Base-by-base conservation (phyloP, 2,113 vertebrate genomes). In the Eurypyga helias region DNA sequence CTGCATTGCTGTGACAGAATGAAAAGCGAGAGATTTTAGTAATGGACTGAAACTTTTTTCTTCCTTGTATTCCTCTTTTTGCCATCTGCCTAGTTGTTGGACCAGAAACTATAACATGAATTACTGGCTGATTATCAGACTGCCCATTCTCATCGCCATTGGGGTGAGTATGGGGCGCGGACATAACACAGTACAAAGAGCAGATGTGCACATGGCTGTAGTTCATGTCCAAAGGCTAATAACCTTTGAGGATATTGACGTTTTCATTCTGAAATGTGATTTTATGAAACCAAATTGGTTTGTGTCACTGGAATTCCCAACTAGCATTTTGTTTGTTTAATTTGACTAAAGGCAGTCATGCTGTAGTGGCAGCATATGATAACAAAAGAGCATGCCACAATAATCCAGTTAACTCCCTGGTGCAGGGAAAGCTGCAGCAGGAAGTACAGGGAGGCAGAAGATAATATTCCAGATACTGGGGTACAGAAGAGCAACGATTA, bases 71-170 rank as follows among this genome's bases (percentile, higher is more conserved):
- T 17, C 28, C 85, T 92, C 81, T 66, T 54, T 41, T 87, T 91
- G 43, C 79, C 28, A 9, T 92, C 62, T 78, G 41, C 88, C 48
- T 87, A 99, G 99, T 55, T 99, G 99, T 97, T 99, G 99, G 99
- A 98, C 97, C 75, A 98, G 98, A 90, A 99, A 99, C 95, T 98
- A 98, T 34, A 99, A 99, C 93, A 98, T 98, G 98, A 98, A 98
- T 41, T 98, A 98, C 90, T 99, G 98, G 99, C 95, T 99, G 92
- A 99, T 99, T 92, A 99, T 99, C 94, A 98, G 99, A 26, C 96
- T 98, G 65, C 99, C 99, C 38, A 99, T 99, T 82, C 98, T 99
- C 24, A 95, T 99, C 0, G 98, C 98, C 41, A 98, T 99, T 7
- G 98, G 98, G 97, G 99, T 99, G 91, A 99, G 98, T 98, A 94